Evolutionary conservation across 2,113 vertebrate genomes (phyloP).

Genomic region (Rhinoptilus africanus): DNA sequence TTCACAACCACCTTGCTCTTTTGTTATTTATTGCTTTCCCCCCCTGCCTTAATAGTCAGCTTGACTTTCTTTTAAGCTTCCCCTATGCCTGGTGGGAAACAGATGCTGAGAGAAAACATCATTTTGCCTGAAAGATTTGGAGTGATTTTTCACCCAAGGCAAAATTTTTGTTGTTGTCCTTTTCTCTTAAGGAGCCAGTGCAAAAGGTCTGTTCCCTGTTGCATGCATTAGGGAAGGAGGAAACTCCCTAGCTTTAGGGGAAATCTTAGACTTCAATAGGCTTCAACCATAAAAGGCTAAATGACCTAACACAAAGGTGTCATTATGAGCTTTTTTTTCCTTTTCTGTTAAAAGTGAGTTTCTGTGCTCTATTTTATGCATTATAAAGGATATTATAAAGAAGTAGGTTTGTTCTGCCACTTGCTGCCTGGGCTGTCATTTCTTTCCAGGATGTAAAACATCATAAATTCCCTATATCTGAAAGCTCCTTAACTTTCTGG

Average conservation of each 20-base stretch:
- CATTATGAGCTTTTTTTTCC: not conserved
- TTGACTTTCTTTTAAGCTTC: not conserved
- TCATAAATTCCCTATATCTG: not conserved
- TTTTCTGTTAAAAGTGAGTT: not conserved
- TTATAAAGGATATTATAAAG: not conserved
- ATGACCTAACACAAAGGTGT: not conserved
- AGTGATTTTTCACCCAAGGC: not conserved
- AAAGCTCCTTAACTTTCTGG: not conserved
- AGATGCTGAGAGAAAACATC: not conserved
- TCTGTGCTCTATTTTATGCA: not conserved
- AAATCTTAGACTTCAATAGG: not conserved
- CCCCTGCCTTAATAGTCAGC: not conserved
- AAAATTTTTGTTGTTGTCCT: not conserved
- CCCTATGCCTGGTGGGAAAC: not conserved
- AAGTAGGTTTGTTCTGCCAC: not conserved
- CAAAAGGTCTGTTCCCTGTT: not conserved
- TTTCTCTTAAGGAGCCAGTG: not conserved
- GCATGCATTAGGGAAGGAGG: not conserved
- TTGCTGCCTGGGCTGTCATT: not conserved
- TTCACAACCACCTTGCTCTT: not conserved
- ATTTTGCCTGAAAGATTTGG: not conserved
- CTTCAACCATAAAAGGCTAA: not conserved
- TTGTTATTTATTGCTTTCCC: not conserved
- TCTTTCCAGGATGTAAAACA: not conserved
- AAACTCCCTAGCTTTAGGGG: not conserved